Percentiles rank a stretch among this genome's conserved stretches.
These are phyloP conservation scores for Ranitomeya variabilis DNA, from an alignment of 2,113 vertebrate genomes.

Conservation along the genomic window DNA sequence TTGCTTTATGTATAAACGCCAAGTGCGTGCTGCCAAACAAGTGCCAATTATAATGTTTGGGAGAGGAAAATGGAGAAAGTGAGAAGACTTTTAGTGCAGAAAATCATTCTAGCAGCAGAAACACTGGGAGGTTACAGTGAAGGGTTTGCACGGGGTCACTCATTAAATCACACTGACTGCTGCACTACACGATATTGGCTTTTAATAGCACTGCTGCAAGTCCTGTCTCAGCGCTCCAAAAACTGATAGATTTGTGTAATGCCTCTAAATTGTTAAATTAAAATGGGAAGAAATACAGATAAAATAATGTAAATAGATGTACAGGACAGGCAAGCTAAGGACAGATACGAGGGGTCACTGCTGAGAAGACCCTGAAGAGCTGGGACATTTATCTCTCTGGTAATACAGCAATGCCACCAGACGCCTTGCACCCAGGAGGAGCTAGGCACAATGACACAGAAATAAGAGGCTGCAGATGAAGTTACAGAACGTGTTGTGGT, in stretches of 20 bases:
- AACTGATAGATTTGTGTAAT: conserved; percentile 25
- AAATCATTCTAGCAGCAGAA: conserved; percentile 26
- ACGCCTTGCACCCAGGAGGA: neutral
- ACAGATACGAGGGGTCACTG: conserved; percentile 5
- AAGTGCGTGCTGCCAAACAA: conserved; percentile 28
- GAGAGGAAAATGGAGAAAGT: conserved; percentile 5
- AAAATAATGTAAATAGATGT: conserved; percentile 4
- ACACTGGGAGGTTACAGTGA: neutral
- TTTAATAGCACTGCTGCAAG: conserved; percentile 37
- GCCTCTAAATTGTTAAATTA: conserved; percentile 2
- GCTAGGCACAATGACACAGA: neutral
- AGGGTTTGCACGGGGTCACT: conserved; percentile 17
- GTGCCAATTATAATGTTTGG: conserved; percentile 8
- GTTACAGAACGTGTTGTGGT: neutral
- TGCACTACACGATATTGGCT: conserved; percentile 34
- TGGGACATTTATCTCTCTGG: neutral
- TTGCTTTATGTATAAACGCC: conserved; percentile 25
- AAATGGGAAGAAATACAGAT: neutral
- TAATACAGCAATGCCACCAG: neutral
- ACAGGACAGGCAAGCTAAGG: neutral
- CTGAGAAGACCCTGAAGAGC: neutral
- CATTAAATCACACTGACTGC: conserved; percentile 42
- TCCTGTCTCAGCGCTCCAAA: neutral
- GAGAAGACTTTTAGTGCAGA: conserved; percentile 4
- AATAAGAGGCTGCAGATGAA: neutral